Evolutionary conservation across 53 echinoderm and acorn worm genomes (phyloP).

Genomic region (Mesocentrotus franciscanus): DNA sequence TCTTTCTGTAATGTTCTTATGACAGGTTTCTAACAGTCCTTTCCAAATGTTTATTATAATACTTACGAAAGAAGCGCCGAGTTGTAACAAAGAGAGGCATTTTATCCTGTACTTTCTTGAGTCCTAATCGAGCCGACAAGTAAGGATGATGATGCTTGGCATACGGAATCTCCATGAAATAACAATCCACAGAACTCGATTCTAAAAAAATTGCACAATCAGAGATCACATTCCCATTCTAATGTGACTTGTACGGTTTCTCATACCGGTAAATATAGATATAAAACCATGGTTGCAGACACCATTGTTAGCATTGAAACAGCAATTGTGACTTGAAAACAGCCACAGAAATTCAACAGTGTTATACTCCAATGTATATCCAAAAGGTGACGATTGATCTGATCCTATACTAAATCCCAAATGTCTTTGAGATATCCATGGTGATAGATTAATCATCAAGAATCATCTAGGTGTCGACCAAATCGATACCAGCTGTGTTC

Average conservation of each 20-base stretch:
- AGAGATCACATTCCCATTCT: not conserved
- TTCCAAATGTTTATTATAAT: not conserved
- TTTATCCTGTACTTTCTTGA: not conserved
- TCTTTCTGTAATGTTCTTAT: not conserved
- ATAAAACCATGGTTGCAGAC: not conserved
- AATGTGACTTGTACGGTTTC: not conserved
- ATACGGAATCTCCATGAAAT: slow-evolving; percentile 36
- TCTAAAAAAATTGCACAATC: not conserved
- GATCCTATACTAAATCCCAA: not conserved
- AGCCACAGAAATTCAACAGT: not conserved
- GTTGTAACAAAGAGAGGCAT: slow-evolving; percentile 57
- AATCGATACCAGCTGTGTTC: slow-evolving; percentile 15
- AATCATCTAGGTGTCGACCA: slow-evolving; percentile 3
- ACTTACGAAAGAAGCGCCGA: slow-evolving; percentile 31
- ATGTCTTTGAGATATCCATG: not conserved
- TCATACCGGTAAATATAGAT: not conserved
- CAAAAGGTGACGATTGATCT: not conserved
- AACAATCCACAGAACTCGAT: not conserved
- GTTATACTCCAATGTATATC: not conserved
- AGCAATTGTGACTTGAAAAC: not conserved
- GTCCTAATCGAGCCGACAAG: not conserved
- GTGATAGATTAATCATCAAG: slow-evolving; percentile 23
- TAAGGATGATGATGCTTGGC: slow-evolving; percentile 9
- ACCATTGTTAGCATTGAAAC: not conserved
- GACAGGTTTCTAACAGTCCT: not conserved